Conservation (phyloP, 2,888 invertebrate genomes). For the Rhabditoides inermis region DNA sequence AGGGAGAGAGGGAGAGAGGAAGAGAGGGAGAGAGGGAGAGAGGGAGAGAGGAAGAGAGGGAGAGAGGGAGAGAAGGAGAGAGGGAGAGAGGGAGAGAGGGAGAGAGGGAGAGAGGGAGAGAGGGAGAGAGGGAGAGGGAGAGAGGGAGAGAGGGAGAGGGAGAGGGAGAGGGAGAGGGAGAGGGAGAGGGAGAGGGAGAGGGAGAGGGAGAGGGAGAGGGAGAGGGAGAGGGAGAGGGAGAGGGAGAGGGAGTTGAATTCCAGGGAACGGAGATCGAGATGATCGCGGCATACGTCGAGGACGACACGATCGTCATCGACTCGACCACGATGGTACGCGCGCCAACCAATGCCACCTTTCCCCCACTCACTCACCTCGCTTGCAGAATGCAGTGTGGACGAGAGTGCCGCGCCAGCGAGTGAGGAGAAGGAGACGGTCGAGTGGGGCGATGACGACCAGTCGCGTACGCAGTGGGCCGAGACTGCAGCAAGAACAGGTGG, state of each 20-base stretch:
- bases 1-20: conserved; percentile 27
- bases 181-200: conserved; percentile 59
- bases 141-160: neutral
- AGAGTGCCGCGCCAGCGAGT: too few species aligned
- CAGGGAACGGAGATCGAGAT: too few species aligned
- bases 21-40: too few species aligned
- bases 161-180: neutral
- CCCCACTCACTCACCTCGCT: conserved; percentile 99
- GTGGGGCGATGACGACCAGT: too few species aligned
- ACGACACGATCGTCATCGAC: conserved; percentile 80
- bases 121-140: neutral
- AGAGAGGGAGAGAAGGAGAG: neutral
- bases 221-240: too few species aligned
- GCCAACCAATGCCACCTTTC: conserved; percentile 76
- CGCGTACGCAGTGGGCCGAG: too few species aligned
- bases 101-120: neutral
- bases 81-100: too few species aligned
- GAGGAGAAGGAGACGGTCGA: too few species aligned
- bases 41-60: neutral
- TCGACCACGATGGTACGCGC: conserved; percentile 78
- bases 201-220: conserved; percentile 84
- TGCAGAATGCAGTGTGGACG: too few species aligned
- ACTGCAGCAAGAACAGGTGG: too few species aligned
- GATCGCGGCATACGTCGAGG: too few species aligned
- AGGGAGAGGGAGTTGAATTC: too few species aligned